A percentile compares a stretch with the other conserved stretches of the same genome.
Evolutionary conservation across 1,140 invertebrate species (phyloP).

Genomic region (Hydropsyche tenuis): DNA sequence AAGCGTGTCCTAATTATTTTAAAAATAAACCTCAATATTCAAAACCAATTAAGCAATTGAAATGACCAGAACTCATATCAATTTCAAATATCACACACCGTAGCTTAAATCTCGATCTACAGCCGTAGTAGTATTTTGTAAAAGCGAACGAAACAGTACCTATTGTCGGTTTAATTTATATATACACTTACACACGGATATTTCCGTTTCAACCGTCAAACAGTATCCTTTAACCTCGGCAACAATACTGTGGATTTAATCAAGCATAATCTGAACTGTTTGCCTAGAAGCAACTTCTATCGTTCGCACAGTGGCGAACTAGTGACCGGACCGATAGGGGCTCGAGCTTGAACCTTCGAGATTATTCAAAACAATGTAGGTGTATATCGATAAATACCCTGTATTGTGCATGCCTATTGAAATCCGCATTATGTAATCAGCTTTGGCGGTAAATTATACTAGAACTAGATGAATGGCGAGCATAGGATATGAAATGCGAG

Average conservation of each 20-base stretch:
- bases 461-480: too few species aligned
- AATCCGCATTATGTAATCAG: too few species aligned
- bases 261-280: slow-evolving; percentile 19
- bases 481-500: too few species aligned
- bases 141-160: neutral
- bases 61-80: too few species aligned
- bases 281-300: slow-evolving; percentile 6
- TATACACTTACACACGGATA: neutral
- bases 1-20: too few species aligned
- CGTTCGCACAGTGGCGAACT: neutral
- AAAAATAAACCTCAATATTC: too few species aligned
- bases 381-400: too few species aligned
- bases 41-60: too few species aligned
- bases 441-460: too few species aligned
- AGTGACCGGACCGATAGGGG: neutral
- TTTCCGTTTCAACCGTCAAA: neutral
- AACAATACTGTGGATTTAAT: slow-evolving; percentile 32
- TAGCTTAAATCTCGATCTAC: neutral
- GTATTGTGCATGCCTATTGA: too few species aligned
- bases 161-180: neutral
- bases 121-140: neutral
- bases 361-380: slow-evolving; percentile 12
- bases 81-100: too few species aligned
- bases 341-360: neutral
- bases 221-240: slow-evolving; percentile 19